A percentile compares a stretch with the other conserved stretches of the same genome.
Evolutionary conservation across 2,888 invertebrate genomes (phyloP).

Genomic region (Nephrotoma guestfalica): DNA sequence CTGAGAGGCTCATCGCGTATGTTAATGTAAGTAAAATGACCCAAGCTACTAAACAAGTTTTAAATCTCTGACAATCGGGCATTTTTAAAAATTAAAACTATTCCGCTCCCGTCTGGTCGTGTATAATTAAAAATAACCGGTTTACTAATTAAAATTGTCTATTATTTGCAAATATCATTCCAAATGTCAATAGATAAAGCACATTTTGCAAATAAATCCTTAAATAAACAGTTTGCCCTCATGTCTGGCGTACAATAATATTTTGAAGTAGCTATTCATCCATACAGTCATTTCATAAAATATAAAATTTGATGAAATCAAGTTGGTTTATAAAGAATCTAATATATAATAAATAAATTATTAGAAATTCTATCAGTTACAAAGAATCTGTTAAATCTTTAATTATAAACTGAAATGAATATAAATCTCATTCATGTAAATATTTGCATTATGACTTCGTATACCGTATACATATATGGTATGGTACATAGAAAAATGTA

Average conservation of each 20-base stretch:
- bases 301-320: background rate
- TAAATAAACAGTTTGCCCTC: background rate
- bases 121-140: no score
- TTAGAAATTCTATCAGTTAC: background rate
- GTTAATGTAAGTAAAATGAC: no score
- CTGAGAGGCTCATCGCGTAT: no score
- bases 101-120: no score
- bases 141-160: no score
- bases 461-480: no score
- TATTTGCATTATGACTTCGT: background rate
- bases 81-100: no score
- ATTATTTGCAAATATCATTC: no score
- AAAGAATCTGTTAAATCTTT: background rate
- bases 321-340: background rate
- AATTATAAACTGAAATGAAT: background rate
- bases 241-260: background rate
- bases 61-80: no score
- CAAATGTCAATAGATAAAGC: no score
- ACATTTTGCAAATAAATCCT: no score
- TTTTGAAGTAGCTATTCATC: background rate
- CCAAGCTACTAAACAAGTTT: no score
- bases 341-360: background rate
- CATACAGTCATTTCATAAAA: background rate
- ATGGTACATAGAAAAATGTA: background rate
- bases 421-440: background rate